Evolutionary conservation across 1,140 invertebrate genomes (phyloP).

Genomic region (Archivesica marissinica): DNA sequence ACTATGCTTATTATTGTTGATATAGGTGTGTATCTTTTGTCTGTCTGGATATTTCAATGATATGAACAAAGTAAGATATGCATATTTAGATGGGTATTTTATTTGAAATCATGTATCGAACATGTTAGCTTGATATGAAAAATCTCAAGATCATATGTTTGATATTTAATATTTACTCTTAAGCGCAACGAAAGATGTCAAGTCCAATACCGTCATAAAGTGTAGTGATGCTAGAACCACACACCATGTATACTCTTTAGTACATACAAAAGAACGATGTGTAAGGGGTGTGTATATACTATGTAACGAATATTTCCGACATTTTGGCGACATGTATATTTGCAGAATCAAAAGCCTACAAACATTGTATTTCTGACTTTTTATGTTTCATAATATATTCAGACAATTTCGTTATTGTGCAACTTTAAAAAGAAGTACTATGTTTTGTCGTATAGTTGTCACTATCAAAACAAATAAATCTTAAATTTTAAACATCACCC

Average conservation of each 20-base stretch:
- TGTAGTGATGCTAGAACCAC: too few species aligned
- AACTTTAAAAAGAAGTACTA: not conserved
- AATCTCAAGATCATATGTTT: not conserved
- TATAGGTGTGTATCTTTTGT: not conserved
- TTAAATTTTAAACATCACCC: too few species aligned
- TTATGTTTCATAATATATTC: not conserved
- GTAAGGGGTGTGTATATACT: not conserved
- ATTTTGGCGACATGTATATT: not conserved
- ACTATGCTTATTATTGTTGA: not conserved
- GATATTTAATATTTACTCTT: not conserved
- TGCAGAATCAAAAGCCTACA: not conserved
- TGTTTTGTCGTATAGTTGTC: not conserved
- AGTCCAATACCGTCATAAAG: too few species aligned
- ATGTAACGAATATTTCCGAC: not conserved
- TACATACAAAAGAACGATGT: not conserved
- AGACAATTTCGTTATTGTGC: not conserved
- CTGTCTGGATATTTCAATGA: not conserved
- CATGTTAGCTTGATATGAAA: constrained; percentile 7
- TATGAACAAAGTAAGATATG: not conserved
- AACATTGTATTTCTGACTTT: not conserved
- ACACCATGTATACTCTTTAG: too few species aligned
- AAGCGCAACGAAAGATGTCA: not conserved
- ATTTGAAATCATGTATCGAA: not conserved
- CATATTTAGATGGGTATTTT: not conserved
- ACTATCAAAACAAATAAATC: not conserved